Evolutionary conservation across 2,113 vertebrate genomes (phyloP).

Genomic region (Tragelaphus imberbis): DNA sequence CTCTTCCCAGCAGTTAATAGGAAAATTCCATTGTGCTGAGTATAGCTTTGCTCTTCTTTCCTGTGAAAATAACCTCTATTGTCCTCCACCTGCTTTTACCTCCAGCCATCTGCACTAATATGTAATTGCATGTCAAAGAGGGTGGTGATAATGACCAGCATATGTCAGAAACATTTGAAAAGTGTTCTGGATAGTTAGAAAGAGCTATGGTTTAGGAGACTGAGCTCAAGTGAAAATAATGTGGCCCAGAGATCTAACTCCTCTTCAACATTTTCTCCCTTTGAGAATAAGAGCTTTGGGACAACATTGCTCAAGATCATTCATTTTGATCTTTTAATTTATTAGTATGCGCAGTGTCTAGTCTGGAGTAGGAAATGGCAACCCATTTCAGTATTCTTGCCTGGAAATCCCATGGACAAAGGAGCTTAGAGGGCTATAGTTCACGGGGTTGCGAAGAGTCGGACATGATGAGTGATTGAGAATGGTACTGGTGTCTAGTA

Average conservation of each 20-base stretch:
- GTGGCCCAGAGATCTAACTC: neutral
- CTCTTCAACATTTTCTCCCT: neutral
- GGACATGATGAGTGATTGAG: neutral
- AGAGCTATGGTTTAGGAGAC: neutral
- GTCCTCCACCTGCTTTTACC: neutral
- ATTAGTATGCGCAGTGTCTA: neutral
- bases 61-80: neutral
- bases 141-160: neutral
- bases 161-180: neutral
- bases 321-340: constrained; percentile 7
- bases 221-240: constrained; percentile 3
- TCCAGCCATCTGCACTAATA: neutral
- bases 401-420: neutral
- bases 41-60: neutral
- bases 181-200: neutral
- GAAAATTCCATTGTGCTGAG: neutral
- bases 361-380: neutral
- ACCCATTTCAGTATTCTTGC: neutral
- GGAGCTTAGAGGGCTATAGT: neutral
- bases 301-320: neutral
- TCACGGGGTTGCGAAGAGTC: neutral
- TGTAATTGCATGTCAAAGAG: neutral
- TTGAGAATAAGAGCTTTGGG: neutral
- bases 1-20: neutral
- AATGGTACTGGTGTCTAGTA: neutral